A percentile compares a stretch with the other conserved stretches of the same genome.
Evolutionary conservation across 2,888 invertebrate species (phyloP).

Genomic region (Lycaena phlaeas): DNA sequence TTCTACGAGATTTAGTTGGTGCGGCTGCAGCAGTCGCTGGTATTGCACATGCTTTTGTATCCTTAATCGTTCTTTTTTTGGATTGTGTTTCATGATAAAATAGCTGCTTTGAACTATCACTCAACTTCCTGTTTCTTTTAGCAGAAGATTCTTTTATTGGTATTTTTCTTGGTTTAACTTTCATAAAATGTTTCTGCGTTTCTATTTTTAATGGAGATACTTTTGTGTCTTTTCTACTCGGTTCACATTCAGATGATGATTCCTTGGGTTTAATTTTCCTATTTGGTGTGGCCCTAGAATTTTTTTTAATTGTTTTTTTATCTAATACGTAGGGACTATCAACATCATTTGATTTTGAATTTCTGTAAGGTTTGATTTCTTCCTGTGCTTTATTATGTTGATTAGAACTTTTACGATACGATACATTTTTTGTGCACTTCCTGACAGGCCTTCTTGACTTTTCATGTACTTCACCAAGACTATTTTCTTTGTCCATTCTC

Average conservation of each 20-base stretch:
- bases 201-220: constrained; percentile 43
- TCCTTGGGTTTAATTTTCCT: constrained; percentile 18
- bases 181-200: constrained; percentile 44
- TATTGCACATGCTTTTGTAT: constrained; percentile 25
- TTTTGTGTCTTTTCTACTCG: constrained; percentile 12
- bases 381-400: constrained; percentile 26
- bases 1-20: constrained; percentile 57
- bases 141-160: constrained; percentile 36
- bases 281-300: constrained; percentile 15
- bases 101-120: not conserved
- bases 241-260: constrained; percentile 10
- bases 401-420: constrained; percentile 36
- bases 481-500: constrained; percentile 20
- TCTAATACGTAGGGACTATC: constrained; percentile 20
- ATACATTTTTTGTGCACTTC: constrained; percentile 61
- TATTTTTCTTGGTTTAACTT: constrained; percentile 46
- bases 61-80: constrained; percentile 32
- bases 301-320: constrained; percentile 26
- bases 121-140: constrained; percentile 20
- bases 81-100: constrained; percentile 10
- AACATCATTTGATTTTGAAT: constrained; percentile 33
- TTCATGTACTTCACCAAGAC: constrained; percentile 18
- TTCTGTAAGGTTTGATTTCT: constrained; percentile 28
- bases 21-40: constrained; percentile 25
- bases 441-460: constrained; percentile 44